phyloP scores from a whole-genome alignment of 2,797 vertebrate genomes.

The Toxotes lorentzi region DNA sequence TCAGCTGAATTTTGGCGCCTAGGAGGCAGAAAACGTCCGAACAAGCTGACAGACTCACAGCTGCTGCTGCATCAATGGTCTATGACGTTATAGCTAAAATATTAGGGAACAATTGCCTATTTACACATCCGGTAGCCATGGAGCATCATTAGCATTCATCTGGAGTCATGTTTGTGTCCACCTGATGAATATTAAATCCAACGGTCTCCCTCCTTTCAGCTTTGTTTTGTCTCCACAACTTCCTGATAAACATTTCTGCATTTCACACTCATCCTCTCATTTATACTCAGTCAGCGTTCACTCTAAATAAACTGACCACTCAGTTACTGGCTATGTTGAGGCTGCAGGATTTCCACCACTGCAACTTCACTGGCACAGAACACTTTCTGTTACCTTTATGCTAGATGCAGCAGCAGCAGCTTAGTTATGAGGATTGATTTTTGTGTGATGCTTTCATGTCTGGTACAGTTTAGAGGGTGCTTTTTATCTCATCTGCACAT shows the following conservation, averaged over 20 bases:
- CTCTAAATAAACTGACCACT: not conserved
- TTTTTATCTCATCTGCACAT: not conserved
- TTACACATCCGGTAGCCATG: not conserved
- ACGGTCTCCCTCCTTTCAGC: not conserved
- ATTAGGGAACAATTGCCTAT: not conserved
- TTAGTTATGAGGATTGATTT: not conserved
- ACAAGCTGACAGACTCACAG: not conserved
- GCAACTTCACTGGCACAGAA: not conserved
- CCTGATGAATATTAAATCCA: not conserved
- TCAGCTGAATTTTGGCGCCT: not conserved
- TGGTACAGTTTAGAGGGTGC: no score
- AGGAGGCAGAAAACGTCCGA: not conserved
- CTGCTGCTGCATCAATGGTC: not conserved
- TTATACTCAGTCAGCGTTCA: not conserved
- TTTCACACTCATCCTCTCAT: not conserved
- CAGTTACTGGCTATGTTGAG: not conserved
- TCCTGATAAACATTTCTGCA: conserved; percentile 5
- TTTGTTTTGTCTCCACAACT: not conserved
- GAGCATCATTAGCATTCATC: not conserved
- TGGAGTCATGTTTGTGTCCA: not conserved
- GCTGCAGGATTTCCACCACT: not conserved
- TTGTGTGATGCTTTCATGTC: no score
- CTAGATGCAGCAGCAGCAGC: not conserved
- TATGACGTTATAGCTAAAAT: not conserved
- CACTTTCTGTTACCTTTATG: not conserved